These are phyloP conservation scores for Aspidiotus destructor DNA, from an alignment of 2,888 invertebrate genomes.

Conservation along the genomic window DNA sequence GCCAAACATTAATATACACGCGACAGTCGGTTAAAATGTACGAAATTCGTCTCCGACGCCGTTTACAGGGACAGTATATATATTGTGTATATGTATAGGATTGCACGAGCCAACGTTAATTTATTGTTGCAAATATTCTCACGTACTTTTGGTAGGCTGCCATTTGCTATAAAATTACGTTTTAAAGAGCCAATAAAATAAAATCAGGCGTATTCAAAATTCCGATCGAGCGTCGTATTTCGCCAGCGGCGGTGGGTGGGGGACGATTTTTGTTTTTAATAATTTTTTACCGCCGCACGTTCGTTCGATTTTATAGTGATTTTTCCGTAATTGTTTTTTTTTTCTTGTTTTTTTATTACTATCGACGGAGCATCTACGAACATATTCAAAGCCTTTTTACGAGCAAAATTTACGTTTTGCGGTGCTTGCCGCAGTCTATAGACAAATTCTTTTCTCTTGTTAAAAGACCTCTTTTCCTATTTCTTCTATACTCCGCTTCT, in stretches of 20 bases:
- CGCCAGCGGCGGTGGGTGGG: background rate
- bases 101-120: slow-evolving; percentile 2
- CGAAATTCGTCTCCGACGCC: too few species aligned
- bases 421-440: too few species aligned
- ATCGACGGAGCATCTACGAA: background rate
- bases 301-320: slow-evolving; percentile 2
- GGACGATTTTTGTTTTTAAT: background rate
- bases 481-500: too few species aligned
- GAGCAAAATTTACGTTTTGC: background rate
- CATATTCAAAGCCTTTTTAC: slow-evolving; percentile 9
- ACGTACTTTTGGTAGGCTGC: slow-evolving; percentile 13
- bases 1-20: too few species aligned
- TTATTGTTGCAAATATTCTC: slow-evolving; percentile 11
- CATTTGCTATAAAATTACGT: slow-evolving; percentile 13
- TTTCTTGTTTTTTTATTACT: background rate
- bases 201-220: slow-evolving; percentile 5
- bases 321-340: slow-evolving; percentile 13
- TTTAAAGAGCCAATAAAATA: slow-evolving; percentile 11
- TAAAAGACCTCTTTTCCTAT: too few species aligned
- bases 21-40: too few species aligned
- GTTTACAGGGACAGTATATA: too few species aligned
- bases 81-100: too few species aligned
- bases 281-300: slow-evolving; percentile 3
- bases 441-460: too few species aligned
- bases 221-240: slow-evolving; percentile 4